Conservation (phyloP, 1,140 invertebrate genomes). For the Notospermus geniculatus region DNA sequence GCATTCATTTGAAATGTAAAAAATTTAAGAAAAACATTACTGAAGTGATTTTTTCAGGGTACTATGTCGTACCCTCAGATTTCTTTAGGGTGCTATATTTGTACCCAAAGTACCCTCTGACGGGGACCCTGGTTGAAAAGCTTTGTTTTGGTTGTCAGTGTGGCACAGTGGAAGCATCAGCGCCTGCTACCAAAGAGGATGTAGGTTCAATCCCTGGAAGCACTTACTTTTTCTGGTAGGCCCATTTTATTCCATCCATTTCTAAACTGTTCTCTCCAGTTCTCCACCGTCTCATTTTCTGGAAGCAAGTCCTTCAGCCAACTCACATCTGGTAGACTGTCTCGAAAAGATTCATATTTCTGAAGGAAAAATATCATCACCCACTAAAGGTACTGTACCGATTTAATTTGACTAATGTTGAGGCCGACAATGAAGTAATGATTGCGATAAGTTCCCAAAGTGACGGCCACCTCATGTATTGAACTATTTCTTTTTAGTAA, state of each 20-base stretch:
- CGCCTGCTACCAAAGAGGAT: background rate
- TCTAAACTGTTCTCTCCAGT: constrained; percentile 62
- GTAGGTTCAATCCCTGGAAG: background rate
- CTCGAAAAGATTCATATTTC: constrained; percentile 95
- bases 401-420: too few relatives aligned
- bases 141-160: too few relatives aligned
- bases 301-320: constrained; percentile 85
- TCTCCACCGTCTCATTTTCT: constrained; percentile 74
- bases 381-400: too few relatives aligned
- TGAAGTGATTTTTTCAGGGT: too few relatives aligned
- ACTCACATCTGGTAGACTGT: constrained; percentile 83
- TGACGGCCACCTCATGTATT: background rate
- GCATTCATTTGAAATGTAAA: too few relatives aligned
- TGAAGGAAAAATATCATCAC: constrained; percentile 58
- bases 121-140: background rate
- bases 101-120: too few relatives aligned
- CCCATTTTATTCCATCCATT: constrained; percentile 19
- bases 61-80: too few relatives aligned
- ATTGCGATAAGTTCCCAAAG: constrained; percentile 1
- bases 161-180: background rate
- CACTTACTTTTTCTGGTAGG: constrained; percentile 36
- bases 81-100: too few relatives aligned
- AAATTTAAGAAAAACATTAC: too few relatives aligned
- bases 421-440: too few relatives aligned
- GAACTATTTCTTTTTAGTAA: background rate